Conservation (phyloP, 2,113 vertebrate species). For the Solenodon paradoxus region DNA sequence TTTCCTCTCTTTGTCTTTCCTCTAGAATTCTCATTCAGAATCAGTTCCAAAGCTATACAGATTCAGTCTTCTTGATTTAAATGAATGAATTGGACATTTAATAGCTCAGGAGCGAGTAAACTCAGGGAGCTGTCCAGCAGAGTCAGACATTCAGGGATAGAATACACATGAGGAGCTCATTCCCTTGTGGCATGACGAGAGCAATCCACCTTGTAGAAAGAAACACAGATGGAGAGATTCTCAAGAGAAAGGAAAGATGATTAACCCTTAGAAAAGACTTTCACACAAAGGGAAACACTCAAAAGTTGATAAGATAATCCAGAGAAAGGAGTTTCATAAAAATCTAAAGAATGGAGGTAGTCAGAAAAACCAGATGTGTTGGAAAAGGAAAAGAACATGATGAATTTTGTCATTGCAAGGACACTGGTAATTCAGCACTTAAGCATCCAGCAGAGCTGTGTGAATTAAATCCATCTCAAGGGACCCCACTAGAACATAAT, state of each 20-base stretch:
- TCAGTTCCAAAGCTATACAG: neutral
- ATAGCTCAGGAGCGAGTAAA: neutral
- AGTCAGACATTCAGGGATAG: neutral
- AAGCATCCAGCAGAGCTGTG: neutral
- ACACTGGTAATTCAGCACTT: neutral
- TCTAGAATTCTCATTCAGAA: neutral
- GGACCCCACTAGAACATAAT: neutral
- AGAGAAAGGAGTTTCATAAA: neutral
- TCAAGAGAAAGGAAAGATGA: neutral
- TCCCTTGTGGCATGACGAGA: neutral
- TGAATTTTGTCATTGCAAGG: neutral
- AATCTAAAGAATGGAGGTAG: neutral
- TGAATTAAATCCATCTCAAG: neutral
- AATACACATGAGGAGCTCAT: neutral
- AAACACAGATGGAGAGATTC: neutral
- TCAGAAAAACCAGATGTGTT: neutral
- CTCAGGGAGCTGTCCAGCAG: slow-evolving; percentile 48
- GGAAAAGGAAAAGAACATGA: neutral
- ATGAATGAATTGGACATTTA: neutral
- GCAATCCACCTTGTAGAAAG: neutral
- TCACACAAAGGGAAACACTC: neutral
- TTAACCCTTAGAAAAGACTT: neutral
- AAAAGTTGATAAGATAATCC: neutral
- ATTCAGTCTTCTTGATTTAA: neutral
- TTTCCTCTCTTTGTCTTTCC: neutral